Base-by-base conservation (phyloP, 2,113 vertebrate genomes). In the Corvus hawaiiensis region DNA sequence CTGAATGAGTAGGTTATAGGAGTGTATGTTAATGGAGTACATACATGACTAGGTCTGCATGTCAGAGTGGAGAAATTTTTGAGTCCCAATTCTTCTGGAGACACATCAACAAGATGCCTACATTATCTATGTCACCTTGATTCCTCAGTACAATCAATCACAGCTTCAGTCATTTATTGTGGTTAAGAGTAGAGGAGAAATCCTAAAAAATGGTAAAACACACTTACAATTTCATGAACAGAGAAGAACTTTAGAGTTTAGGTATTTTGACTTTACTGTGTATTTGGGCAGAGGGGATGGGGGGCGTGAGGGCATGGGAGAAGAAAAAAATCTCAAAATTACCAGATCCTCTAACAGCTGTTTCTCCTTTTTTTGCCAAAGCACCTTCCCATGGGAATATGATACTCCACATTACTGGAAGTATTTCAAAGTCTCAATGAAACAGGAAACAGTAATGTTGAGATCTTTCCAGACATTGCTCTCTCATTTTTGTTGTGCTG, bases 231-330 rank as follows among this genome's bases (percentile, higher is more conserved):
- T 80, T 52, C 22, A 32, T 24, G 11, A 86, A 35, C 14, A 75
- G 77, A 63, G 7, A 72, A 75, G 27, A 81, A 69, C 26, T 86
- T 68, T 16, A 66, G 6, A 54, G 51, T 39, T 21, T 67, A 52
- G 1, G 2, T 58, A 37, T 68, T 86, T 71, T 66, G 28, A 58
- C 5, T 84, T 73, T 49, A 62, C 17, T 46, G 2, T 51, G 7
- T 54, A 39, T 74, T 89, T 64, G 7, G 13, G 3, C 1, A 6
- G 11, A 17, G 44, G 26, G 1, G 24, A 14, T 52, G 8, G 7
- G 8, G 23, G 11, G 1, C 0, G 3, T 55, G 28, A 30, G 16
- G 35, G 22, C 1, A 3, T 19, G 10, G 13, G 2, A 61, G 17
- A 41, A 44, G 18, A 23, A 72, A 77, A 69, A 61, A 49, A 28